phyloP scores from a whole-genome alignment of 2,113 vertebrate species.

The Malaclemys terrapin region DNA sequence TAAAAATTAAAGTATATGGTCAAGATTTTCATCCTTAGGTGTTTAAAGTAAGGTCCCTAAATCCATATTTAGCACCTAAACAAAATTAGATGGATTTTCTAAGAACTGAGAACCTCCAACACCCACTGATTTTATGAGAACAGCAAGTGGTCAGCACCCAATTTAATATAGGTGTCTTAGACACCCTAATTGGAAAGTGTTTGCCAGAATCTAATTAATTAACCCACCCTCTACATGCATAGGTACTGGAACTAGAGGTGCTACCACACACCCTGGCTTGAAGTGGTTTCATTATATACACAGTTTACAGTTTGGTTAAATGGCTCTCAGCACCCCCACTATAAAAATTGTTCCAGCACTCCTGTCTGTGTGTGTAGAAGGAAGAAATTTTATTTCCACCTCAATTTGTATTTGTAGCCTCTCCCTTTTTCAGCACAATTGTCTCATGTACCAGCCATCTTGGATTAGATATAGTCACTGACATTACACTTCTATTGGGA shows the following conservation, averaged over 20 bases:
- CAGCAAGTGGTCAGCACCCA: background rate
- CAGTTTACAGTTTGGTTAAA: no score
- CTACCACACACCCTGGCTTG: no score
- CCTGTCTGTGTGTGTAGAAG: background rate
- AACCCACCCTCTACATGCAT: background rate
- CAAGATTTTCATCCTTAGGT: no score
- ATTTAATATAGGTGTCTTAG: background rate
- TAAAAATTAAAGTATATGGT: background rate
- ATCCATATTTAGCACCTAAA: background rate
- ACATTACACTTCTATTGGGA: fast-evolving
- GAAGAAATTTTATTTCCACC: background rate
- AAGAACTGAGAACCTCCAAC: background rate
- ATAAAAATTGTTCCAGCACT: no score
- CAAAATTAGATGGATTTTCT: background rate
- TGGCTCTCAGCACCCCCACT: no score
- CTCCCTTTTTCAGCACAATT: background rate
- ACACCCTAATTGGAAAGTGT: background rate
- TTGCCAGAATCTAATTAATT: background rate
- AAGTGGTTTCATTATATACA: no score
- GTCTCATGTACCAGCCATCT: fast-evolving
- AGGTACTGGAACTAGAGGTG: no score
- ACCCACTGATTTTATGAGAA: background rate
- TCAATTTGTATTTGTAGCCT: background rate
- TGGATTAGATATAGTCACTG: fast-evolving
- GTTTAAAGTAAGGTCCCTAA: no score